phyloP scores from a whole-genome alignment of 2,797 vertebrate species.

The Botia almorhae region DNA sequence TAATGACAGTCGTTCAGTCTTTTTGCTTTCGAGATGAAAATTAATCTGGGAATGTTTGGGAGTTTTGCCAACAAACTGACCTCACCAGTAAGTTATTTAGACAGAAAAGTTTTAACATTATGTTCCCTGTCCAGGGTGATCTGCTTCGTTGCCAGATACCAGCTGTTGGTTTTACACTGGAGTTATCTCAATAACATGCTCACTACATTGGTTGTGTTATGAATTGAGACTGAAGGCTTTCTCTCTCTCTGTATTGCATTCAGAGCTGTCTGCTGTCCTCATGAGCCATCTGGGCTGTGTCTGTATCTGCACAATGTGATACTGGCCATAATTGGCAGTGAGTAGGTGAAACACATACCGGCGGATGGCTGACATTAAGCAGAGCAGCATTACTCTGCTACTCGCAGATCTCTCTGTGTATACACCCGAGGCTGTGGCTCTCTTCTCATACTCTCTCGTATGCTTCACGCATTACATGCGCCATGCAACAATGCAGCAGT shows the following conservation, averaged over 20 bases:
- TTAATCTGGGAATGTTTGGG: too few species aligned
- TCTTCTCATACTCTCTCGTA: neutral
- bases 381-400: constrained; percentile 16
- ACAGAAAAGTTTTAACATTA: neutral
- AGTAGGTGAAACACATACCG: constrained; percentile 41
- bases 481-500: constrained; percentile 35
- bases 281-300: constrained; percentile 35
- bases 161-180: neutral
- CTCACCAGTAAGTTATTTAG: neutral
- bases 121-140: constrained; percentile 4
- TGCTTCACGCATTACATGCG: neutral
- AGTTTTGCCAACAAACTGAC: too few species aligned
- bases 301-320: constrained; percentile 38
- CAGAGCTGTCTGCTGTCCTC: constrained; percentile 8
- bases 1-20: too few species aligned
- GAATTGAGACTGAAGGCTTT: neutral
- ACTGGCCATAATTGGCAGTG: constrained; percentile 60
- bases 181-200: constrained; percentile 9
- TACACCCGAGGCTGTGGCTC: constrained; percentile 13
- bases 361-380: constrained; percentile 45
- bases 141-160: neutral
- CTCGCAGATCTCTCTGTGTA: constrained; percentile 22
- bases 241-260: constrained; percentile 14
- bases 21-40: too few species aligned
- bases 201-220: neutral